Evolutionary conservation across 2,113 vertebrate genomes (phyloP).

Genomic region (Meleagris gallopavo): DNA sequence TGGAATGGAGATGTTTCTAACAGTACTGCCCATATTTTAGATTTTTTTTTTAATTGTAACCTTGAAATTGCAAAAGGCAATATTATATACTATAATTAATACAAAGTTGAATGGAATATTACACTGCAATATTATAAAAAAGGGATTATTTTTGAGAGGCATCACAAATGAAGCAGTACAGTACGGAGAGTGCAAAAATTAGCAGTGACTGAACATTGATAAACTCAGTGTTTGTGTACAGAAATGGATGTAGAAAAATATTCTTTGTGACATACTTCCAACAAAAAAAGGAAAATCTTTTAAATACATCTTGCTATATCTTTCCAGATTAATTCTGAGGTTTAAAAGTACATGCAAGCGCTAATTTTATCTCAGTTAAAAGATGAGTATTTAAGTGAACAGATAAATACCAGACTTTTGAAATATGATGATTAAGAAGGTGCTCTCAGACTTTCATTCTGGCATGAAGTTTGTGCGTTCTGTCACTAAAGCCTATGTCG

Average conservation of each 20-base stretch:
- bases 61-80: not conserved
- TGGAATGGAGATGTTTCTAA: not conserved
- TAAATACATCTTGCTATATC: not conserved
- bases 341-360: not conserved
- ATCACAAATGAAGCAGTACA: not conserved
- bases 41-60: not conserved
- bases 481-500: not conserved
- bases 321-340: not conserved
- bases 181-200: too few species aligned
- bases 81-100: not conserved
- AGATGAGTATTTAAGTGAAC: not conserved
- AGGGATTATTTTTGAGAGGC: not conserved
- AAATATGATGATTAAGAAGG: not conserved
- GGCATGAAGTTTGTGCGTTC: not conserved
- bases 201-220: not conserved
- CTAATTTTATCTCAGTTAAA: not conserved
- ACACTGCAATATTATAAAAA: not conserved
- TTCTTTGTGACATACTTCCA: accelerated
- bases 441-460: not conserved
- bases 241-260: not conserved
- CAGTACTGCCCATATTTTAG: not conserved
- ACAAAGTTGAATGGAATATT: not conserved
- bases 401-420: not conserved
- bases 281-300: not conserved
- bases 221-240: not conserved